These are phyloP conservation scores for Morpho deidamia DNA, from an alignment of 2,888 invertebrate genomes.

Conservation along the genomic window DNA sequence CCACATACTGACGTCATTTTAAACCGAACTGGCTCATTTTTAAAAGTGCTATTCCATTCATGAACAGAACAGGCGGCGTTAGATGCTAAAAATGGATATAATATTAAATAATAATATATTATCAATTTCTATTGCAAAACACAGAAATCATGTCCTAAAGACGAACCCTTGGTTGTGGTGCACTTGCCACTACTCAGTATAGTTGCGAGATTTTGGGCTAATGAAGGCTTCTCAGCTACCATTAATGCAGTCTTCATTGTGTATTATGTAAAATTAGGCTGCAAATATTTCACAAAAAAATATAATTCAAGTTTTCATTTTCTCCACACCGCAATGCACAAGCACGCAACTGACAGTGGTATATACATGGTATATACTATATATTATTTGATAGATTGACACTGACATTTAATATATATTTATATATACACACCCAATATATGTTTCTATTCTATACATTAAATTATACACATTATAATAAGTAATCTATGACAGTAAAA, in stretches of 20 bases:
- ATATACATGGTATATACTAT: no score
- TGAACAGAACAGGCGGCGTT: conserved; percentile 95
- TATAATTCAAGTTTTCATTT: no score
- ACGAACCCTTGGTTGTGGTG: conserved; percentile 85
- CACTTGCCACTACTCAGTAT: conserved; percentile 94
- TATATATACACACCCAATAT: no score
- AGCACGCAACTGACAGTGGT: no score
- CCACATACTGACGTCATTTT: conserved; percentile 99
- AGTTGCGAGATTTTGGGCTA: conserved; percentile 95
- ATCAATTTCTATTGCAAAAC: background rate
- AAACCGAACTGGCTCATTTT: conserved; percentile 83
- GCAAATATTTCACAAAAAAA: no score
- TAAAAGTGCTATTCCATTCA: conserved; percentile 94
- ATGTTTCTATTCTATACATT: no score
- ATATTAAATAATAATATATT: background rate
- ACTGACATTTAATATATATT: no score
- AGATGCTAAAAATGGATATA: conserved; percentile 77
- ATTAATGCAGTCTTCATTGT: conserved; percentile 92
- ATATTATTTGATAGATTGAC: no score
- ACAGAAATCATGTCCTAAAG: background rate
- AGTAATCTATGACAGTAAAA: no score
- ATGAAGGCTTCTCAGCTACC: conserved; percentile 99
- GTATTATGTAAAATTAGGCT: no score
- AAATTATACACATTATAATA: no score
- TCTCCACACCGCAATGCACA: no score